Evolutionary conservation across 1,140 invertebrate genomes (phyloP).

Genomic region (Drosophila simulans): DNA sequence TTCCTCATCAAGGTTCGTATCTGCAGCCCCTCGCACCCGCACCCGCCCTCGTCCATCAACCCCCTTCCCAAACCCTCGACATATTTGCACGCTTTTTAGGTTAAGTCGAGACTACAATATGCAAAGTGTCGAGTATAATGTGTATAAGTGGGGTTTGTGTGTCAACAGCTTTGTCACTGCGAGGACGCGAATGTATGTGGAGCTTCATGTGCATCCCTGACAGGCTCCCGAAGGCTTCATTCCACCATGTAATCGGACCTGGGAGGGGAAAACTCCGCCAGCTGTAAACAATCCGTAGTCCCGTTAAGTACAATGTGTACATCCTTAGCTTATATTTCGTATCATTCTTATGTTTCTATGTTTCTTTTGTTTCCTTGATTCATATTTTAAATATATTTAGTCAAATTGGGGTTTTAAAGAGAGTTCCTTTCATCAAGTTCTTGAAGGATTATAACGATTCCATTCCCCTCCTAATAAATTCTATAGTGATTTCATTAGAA

Average conservation of each 20-base stretch:
- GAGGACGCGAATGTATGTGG: neutral
- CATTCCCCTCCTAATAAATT: too few relatives aligned
- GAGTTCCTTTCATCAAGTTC: too few relatives aligned
- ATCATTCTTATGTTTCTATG: too few relatives aligned
- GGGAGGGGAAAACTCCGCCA: too few relatives aligned
- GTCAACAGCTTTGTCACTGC: constrained; percentile 57
- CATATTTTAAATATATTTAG: too few relatives aligned
- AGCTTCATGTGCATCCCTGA: constrained; percentile 11
- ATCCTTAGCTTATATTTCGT: too few relatives aligned
- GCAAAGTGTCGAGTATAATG: constrained; percentile 46
- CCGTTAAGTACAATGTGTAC: too few relatives aligned
- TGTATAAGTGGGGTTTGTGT: constrained; percentile 57
- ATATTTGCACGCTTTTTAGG: constrained; percentile 53
- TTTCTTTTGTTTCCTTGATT: too few relatives aligned
- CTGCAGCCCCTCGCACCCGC: neutral
- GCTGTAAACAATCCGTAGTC: too few relatives aligned
- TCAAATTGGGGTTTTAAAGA: too few relatives aligned
- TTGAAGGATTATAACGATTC: too few relatives aligned
- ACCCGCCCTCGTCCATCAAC: neutral
- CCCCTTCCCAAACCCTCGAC: neutral
- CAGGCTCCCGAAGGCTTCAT: neutral
- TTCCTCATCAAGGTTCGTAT: constrained; percentile 79
- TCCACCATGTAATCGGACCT: neutral
- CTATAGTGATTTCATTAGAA: too few relatives aligned
- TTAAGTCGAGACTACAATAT: constrained; percentile 52